phyloP scores from a whole-genome alignment of 2,888 invertebrate genomes.

The Dryomyza anilis region DNA sequence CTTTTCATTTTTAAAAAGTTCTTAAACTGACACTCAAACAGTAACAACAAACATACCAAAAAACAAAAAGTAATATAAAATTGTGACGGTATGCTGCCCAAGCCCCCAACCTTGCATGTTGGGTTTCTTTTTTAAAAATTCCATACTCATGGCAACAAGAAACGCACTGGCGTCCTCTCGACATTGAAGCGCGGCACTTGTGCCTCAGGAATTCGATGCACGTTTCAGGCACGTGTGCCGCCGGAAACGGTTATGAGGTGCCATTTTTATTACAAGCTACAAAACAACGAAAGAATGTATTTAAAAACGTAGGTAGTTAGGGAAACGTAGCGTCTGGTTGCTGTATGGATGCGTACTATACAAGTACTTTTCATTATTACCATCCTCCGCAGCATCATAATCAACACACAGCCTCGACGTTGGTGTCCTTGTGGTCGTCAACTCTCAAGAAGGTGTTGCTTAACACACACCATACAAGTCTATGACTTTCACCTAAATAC shows the following conservation, averaged over 20 bases:
- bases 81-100: neutral
- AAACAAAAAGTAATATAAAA: neutral
- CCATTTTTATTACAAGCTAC: slow-evolving; percentile 27
- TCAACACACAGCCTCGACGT: neutral
- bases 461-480: neutral
- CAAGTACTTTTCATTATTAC: neutral
- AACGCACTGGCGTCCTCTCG: slow-evolving; percentile 37
- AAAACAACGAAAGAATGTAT: slow-evolving; percentile 19
- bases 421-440: slow-evolving; percentile 9
- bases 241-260: slow-evolving; percentile 46
- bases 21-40: no score
- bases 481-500: slow-evolving; percentile 28
- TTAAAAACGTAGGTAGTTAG: neutral
- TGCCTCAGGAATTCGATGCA: slow-evolving; percentile 52
- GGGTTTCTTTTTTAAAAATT: no score
- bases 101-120: no score
- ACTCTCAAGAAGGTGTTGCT: slow-evolving; percentile 3
- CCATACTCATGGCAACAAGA: slow-evolving; percentile 34
- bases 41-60: neutral
- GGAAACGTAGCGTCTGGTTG: neutral
- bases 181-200: slow-evolving; percentile 33
- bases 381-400: neutral
- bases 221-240: slow-evolving; percentile 54
- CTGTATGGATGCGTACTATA: neutral
- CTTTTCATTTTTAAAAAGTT: no score